Conservation (phyloP, 2,888 invertebrate genomes). For the Sinohyriopsis cumingii region DNA sequence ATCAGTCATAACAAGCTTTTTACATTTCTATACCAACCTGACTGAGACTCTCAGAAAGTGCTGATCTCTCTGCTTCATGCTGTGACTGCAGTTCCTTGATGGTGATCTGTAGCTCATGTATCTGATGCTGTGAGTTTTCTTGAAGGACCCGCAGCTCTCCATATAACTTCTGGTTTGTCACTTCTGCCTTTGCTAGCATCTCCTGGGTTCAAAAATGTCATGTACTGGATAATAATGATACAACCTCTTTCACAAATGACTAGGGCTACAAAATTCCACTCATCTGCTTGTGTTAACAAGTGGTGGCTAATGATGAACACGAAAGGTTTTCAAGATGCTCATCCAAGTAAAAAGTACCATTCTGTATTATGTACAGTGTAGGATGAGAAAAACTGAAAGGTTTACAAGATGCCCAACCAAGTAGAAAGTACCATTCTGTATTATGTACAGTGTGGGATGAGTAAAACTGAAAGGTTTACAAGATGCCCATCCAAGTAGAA, state of each 20-base stretch:
- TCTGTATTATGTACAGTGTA: no score
- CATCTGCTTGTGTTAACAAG: not conserved
- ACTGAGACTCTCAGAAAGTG: slow-evolving; percentile 53
- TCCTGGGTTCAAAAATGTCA: slow-evolving; percentile 23
- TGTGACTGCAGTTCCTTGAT: slow-evolving; percentile 51
- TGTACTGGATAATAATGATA: no score
- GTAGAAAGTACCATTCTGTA: no score
- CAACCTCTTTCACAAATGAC: not conserved
- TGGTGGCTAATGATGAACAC: not conserved
- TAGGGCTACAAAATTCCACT: not conserved
- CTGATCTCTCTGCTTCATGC: slow-evolving; percentile 54
- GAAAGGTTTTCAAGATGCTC: not conserved
- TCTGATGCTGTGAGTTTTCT: slow-evolving; percentile 41
- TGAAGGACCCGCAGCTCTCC: slow-evolving; percentile 46
- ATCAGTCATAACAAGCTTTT: no score
- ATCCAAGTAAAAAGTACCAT: no score
- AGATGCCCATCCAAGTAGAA: no score
- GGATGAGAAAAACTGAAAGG: no score
- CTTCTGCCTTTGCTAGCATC: slow-evolving; percentile 31
- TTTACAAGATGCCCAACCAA: no score
- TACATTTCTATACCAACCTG: slow-evolving; percentile 18
- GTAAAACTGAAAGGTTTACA: no score
- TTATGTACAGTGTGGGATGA: no score
- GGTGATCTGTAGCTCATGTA: slow-evolving; percentile 48
- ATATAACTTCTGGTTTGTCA: slow-evolving; percentile 39